Evolutionary conservation across 1,140 invertebrate species (phyloP).

Genomic region (Ectropis grisescens): DNA sequence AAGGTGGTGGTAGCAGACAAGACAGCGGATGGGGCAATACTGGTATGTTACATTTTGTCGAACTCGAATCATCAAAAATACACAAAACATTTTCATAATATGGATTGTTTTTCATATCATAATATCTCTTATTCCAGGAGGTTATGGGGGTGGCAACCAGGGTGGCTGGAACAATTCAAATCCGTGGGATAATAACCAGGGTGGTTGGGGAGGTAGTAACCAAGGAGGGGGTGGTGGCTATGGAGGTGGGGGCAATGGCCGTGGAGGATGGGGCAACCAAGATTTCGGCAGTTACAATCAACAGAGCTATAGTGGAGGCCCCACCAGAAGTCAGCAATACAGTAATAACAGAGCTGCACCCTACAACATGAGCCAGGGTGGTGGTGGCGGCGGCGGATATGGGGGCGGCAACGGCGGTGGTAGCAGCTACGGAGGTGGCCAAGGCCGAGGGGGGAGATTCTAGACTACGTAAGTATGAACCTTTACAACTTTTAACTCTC

Average conservation of each 20-base stretch:
- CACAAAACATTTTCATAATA: neutral
- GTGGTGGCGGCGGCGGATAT: constrained; percentile 59
- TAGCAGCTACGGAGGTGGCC: constrained; percentile 17
- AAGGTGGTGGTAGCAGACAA: constrained; percentile 55
- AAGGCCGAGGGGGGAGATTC: constrained; percentile 42
- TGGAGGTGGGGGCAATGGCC: constrained; percentile 39
- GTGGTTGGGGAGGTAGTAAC: constrained; percentile 48
- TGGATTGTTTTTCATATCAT: too few relatives aligned
- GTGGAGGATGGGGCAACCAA: constrained; percentile 69
- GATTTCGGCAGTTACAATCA: constrained; percentile 83
- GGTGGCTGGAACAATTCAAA: constrained; percentile 56
- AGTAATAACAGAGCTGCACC: constrained; percentile 74
- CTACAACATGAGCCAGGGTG: constrained; percentile 74
- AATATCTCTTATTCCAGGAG: constrained; percentile 27
- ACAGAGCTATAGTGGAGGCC: constrained; percentile 81
- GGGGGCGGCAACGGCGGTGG: constrained; percentile 43
- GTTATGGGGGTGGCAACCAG: constrained; percentile 55
- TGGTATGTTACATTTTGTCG: constrained; percentile 21
- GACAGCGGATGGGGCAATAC: constrained; percentile 56
- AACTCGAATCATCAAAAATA: neutral
- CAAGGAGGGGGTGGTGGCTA: constrained; percentile 49
- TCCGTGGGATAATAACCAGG: constrained; percentile 55
- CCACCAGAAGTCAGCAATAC: constrained; percentile 76
- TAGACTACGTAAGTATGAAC: constrained; percentile 43
- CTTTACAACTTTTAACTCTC: constrained; percentile 11